Base-by-base conservation (phyloP, 2,888 invertebrate genomes). In the Archips xylosteana region DNA sequence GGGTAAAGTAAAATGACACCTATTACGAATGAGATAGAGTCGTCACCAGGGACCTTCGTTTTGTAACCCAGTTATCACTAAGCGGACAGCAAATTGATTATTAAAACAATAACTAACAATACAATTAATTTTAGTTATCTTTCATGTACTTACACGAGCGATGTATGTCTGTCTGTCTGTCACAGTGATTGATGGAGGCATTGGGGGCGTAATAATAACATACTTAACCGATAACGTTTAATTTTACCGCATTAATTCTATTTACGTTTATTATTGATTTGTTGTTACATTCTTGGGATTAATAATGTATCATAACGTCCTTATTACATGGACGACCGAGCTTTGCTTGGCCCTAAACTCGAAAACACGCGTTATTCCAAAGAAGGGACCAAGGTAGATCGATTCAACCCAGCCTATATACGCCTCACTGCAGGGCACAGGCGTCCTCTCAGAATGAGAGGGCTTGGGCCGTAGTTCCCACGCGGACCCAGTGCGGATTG, bases 91-190 rank as follows among this genome's bases (percentile, higher is more conserved):
- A 80, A 82, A 84, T 82, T 82, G 81, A 82, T 78, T 80, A 75
- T 79, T 77, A 54, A 54, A 65, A 79, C 68, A 78, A 76, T 76
- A 76, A 78, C 71, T 69, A 79, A 71, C 78, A 70, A 75, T 75
- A 75, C 74, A 83, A 83, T 83, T 82, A 82, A 83, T 85, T 81
- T 79, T 61, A 59, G 71, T 79, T 83, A 82, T 83, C 82, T 23
- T 69, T 49, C 34, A 45, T 45, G 45, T 45, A 12, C 12, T 42
- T 42, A 42, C 9, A 64, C 51, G 70, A 71, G 65, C 62, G 45
- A 23, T 66, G 80, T 79, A 77, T 78, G 82, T 79, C 77, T 74
- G 81, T 81, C 78, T 75, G 79, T 78, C 78, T 76, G 80, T 78
- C 80, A 49, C 12, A 4, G 45, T 62, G 78, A 84, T 83, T 79